These are phyloP conservation scores for Tarsius wallacei DNA, from an alignment of 2,797 vertebrate species.

Conservation along the genomic window DNA sequence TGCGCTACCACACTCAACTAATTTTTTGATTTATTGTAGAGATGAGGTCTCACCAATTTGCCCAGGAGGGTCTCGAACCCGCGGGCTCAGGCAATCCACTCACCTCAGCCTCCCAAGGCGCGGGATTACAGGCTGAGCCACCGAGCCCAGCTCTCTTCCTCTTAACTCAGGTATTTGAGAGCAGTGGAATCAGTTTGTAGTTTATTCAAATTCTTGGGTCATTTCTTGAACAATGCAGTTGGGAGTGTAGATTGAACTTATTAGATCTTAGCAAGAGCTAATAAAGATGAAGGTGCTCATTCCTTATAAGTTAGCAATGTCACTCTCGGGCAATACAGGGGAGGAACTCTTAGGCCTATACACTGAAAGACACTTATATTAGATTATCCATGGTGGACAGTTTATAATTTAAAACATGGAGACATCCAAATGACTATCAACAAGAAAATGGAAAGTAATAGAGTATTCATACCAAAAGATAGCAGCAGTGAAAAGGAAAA, in stretches of 20 bases:
- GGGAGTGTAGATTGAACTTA: not conserved
- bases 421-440: not conserved
- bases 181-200: not conserved
- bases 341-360: not conserved
- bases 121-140: no score
- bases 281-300: not conserved
- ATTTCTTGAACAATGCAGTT: not conserved
- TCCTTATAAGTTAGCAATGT: not conserved
- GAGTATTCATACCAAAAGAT: not conserved
- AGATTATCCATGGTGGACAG: not conserved
- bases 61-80: no score
- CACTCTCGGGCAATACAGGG: not conserved
- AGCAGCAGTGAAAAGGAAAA: not conserved
- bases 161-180: not conserved
- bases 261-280: not conserved
- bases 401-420: not conserved
- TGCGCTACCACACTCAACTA: no score
- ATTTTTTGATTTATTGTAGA: no score
- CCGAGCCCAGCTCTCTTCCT: no score
- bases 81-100: no score
- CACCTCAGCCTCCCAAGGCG: no score
- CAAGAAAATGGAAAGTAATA: slow-evolving; percentile 5
- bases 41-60: no score
- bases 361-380: not conserved
- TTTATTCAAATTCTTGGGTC: not conserved